phyloP scores from a whole-genome alignment of 2,797 vertebrate genomes.

The Saxicola maurus region DNA sequence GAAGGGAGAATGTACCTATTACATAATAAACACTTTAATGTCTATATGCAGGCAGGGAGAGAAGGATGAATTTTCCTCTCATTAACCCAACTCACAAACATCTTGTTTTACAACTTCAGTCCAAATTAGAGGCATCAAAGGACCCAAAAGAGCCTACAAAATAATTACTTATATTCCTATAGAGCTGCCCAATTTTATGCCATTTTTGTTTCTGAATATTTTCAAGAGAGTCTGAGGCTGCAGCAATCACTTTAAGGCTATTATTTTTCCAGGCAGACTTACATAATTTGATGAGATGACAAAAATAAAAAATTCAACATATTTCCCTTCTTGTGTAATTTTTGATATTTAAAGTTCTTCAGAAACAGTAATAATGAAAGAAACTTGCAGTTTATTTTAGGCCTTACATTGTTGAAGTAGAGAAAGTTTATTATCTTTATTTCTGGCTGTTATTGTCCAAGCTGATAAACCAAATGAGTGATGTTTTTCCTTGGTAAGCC shows the following conservation, averaged over 20 bases:
- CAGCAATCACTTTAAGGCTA: neutral
- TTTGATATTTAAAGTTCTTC: neutral
- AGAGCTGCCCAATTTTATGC: neutral
- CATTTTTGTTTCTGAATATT: neutral
- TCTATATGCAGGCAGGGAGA: neutral
- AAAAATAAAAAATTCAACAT: conserved; percentile 32
- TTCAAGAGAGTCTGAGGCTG: neutral
- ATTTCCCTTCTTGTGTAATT: conserved; percentile 14
- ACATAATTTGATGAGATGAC: neutral
- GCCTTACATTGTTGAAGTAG: conserved; percentile 43
- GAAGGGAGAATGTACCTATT: neutral
- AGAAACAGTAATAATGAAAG: conserved; percentile 8
- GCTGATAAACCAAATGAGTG: neutral
- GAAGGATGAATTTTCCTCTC: neutral
- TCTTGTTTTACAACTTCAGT: neutral
- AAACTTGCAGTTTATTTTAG: conserved; percentile 37
- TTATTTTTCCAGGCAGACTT: neutral
- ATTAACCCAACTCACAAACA: neutral
- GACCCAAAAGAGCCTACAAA: neutral
- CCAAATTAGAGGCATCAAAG: neutral
- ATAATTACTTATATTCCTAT: neutral
- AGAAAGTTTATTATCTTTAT: conserved; percentile 62
- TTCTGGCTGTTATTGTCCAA: conserved; percentile 44
- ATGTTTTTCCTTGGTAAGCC: conserved; percentile 40
- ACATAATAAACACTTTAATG: neutral